These are phyloP conservation scores for Oreochromis spilurus DNA, from an alignment of 2,113 vertebrate species.

Conservation along the genomic window DNA sequence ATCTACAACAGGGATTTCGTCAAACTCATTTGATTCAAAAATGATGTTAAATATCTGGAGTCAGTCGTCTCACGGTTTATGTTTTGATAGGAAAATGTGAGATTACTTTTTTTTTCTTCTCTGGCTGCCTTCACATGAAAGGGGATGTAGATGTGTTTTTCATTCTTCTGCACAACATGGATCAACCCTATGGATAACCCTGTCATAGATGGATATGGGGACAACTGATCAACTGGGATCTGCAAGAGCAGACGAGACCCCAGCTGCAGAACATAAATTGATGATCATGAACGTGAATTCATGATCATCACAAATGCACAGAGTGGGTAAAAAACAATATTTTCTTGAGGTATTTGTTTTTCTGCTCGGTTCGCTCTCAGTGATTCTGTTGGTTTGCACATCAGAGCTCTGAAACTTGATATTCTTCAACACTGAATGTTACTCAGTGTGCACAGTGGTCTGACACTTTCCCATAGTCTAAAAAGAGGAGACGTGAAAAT, in stretches of 20 bases:
- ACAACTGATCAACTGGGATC: neutral
- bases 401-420: neutral
- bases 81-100: neutral
- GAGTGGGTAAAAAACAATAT: neutral
- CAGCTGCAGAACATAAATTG: neutral
- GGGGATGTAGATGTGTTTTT: neutral
- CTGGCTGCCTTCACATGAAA: neutral
- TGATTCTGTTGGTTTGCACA: neutral
- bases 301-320: neutral
- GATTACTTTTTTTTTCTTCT: rapidly evolving
- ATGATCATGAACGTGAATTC: rapidly evolving
- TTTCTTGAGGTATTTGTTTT: neutral
- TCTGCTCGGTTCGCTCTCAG: neutral
- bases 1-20: no score
- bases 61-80: neutral
- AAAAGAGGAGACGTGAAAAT: neutral
- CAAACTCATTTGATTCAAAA: neutral
- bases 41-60: neutral
- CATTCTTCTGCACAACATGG: neutral
- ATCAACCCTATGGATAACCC: neutral
- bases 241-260: neutral
- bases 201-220: neutral
- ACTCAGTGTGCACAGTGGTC: neutral
- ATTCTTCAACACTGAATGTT: neutral
- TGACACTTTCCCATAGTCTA: neutral